Percentiles rank a stretch among this genome's conserved stretches.
Evolutionary conservation across 2,888 invertebrate species (phyloP).

Genomic region (Sphaerophoria taeniata): DNA sequence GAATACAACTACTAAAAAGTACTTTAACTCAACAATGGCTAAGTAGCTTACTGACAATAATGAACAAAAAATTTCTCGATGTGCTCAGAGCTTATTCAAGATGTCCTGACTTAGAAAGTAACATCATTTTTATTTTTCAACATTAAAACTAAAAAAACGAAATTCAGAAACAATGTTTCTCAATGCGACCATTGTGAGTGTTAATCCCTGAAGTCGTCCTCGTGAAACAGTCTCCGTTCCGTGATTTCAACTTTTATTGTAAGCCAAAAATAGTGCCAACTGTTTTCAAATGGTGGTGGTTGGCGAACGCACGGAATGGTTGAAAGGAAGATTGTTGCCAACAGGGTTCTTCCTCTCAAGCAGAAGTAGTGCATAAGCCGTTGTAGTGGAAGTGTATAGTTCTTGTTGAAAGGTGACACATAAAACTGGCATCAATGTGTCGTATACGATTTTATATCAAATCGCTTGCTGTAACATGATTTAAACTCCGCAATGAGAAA

Average conservation of each 20-base stretch:
- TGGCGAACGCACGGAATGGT: not conserved
- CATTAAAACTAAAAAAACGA: not conserved
- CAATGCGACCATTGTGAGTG: not conserved
- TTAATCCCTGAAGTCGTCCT: conserved; percentile 2
- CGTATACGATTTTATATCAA: not conserved
- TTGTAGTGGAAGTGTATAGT: conserved; percentile 4
- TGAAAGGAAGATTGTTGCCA: not conserved
- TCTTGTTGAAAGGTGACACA: conserved; percentile 60
- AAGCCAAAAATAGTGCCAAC: conserved; percentile 28
- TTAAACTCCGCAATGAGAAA: conserved; percentile 61
- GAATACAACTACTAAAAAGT: not conserved
- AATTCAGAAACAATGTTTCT: conserved; percentile 12
- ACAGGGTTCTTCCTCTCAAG: conserved; percentile 16
- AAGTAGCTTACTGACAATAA: conserved; percentile 53
- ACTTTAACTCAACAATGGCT: conserved; percentile 45
- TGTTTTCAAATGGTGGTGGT: not conserved
- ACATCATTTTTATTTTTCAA: not conserved
- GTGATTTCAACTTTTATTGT: conserved; percentile 65
- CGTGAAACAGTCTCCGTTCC: conserved; percentile 41
- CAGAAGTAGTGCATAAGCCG: conserved; percentile 23
- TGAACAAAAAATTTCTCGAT: conserved; percentile 55
- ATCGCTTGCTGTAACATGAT: conserved; percentile 49
- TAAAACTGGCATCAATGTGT: conserved; percentile 59
- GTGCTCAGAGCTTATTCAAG: conserved; percentile 40
- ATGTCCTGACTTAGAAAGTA: conserved; percentile 5